phyloP scores from a whole-genome alignment of 2,797 vertebrate genomes.

The Podargus strigoides region DNA sequence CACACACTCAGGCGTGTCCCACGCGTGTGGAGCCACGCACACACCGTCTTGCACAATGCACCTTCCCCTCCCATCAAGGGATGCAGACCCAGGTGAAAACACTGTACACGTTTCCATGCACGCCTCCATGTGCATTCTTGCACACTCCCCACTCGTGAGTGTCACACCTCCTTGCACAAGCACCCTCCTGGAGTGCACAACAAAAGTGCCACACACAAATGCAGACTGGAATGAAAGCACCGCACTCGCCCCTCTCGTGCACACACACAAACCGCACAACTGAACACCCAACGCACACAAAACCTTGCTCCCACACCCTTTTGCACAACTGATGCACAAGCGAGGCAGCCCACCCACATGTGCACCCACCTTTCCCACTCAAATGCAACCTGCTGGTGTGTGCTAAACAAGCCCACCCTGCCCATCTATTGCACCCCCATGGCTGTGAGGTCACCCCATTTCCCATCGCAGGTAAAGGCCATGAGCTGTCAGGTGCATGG shows the following conservation, averaged over 20 bases:
- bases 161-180: accelerated
- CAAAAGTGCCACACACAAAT: accelerated
- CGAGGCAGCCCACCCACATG: accelerated
- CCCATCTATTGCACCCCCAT: accelerated
- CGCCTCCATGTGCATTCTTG: accelerated
- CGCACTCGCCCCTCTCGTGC: accelerated
- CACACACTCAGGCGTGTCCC: neutral
- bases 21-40: accelerated
- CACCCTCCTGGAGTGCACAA: accelerated
- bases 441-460: accelerated
- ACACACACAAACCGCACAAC: neutral
- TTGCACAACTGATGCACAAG: neutral
- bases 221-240: accelerated
- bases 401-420: neutral
- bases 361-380: neutral
- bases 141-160: neutral
- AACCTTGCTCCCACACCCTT: neutral
- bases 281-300: accelerated
- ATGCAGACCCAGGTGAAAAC: neutral
- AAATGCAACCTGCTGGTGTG: neutral
- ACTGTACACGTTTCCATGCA: accelerated
- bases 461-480: accelerated
- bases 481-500: accelerated
- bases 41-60: accelerated
- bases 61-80: neutral